Evolutionary conservation across 2,797 vertebrate species (phyloP).

Genomic region (Champsocephalus gunnari): DNA sequence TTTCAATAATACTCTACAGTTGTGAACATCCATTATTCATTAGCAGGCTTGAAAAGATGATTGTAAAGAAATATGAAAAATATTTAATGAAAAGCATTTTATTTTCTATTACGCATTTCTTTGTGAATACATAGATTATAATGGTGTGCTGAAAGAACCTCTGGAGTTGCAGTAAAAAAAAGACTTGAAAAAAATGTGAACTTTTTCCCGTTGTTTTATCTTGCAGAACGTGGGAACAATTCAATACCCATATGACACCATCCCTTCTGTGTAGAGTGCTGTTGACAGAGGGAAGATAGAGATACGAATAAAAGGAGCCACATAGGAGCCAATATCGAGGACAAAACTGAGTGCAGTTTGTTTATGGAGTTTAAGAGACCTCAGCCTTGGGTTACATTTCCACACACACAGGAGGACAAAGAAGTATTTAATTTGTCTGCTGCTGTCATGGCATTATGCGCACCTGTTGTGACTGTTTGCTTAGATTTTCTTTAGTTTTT

Average conservation of each 20-base stretch:
- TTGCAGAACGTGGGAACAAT: slow-evolving; percentile 62
- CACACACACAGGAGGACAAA: slow-evolving; percentile 7
- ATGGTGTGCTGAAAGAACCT: slow-evolving; percentile 41
- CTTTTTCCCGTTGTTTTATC: slow-evolving; percentile 56
- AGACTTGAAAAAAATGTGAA: slow-evolving; percentile 57
- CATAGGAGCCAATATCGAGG: slow-evolving; percentile 44
- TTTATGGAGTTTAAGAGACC: slow-evolving; percentile 34
- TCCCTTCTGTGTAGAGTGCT: slow-evolving; percentile 52
- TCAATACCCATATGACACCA: slow-evolving; percentile 62
- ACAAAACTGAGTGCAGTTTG: slow-evolving; percentile 44
- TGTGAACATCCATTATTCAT: background rate
- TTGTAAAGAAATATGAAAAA: background rate
- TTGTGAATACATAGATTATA: slow-evolving; percentile 5
- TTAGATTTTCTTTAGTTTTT: slow-evolving; percentile 16
- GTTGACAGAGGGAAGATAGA: slow-evolving; percentile 59
- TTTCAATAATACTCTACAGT: background rate
- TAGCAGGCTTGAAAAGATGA: background rate
- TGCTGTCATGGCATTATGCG: slow-evolving; percentile 4
- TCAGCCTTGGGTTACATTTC: slow-evolving; percentile 19
- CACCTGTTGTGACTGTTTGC: slow-evolving; percentile 7
- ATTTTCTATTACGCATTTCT: background rate
- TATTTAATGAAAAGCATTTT: no score
- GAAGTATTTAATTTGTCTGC: slow-evolving; percentile 16
- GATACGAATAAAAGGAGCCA: slow-evolving; percentile 49
- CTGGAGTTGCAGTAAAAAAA: slow-evolving; percentile 31